Conservation (phyloP, 2,888 invertebrate species). For the Dryobota labecula region DNA sequence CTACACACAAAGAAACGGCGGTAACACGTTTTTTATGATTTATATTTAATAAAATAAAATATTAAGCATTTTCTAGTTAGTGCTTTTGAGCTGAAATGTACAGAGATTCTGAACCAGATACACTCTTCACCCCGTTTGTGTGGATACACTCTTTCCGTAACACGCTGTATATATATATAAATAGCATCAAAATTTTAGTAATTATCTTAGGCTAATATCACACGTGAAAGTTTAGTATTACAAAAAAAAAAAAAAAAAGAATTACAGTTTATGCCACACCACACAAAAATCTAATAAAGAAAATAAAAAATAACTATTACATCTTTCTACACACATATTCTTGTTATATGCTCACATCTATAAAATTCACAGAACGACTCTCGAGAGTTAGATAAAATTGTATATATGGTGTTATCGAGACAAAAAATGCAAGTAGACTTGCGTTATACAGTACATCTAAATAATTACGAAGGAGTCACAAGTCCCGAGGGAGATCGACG, state of each 20-base stretch:
- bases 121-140: too few relatives aligned
- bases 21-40: too few relatives aligned
- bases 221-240: neutral
- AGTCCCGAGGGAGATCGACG: slow-evolving; percentile 51
- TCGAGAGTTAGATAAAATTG: slow-evolving; percentile 43
- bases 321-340: neutral
- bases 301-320: neutral
- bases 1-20: too few relatives aligned
- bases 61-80: too few relatives aligned
- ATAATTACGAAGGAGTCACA: slow-evolving; percentile 54
- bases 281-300: neutral
- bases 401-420: slow-evolving; percentile 36
- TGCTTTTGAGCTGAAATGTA: too few relatives aligned
- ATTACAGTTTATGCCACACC: too few relatives aligned
- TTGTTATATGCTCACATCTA: slow-evolving; percentile 21
- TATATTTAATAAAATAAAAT: too few relatives aligned
- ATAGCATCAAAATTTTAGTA: neutral
- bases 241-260: neutral
- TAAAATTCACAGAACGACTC: slow-evolving; percentile 40
- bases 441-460: slow-evolving; percentile 26
- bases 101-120: too few relatives aligned
- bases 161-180: too few relatives aligned
- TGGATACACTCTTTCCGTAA: too few relatives aligned
- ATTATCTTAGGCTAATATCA: neutral
- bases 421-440: slow-evolving; percentile 28